Base-by-base conservation (phyloP, 1,140 invertebrate genomes). In the Hermatobates lingyangjiaoensis region DNA sequence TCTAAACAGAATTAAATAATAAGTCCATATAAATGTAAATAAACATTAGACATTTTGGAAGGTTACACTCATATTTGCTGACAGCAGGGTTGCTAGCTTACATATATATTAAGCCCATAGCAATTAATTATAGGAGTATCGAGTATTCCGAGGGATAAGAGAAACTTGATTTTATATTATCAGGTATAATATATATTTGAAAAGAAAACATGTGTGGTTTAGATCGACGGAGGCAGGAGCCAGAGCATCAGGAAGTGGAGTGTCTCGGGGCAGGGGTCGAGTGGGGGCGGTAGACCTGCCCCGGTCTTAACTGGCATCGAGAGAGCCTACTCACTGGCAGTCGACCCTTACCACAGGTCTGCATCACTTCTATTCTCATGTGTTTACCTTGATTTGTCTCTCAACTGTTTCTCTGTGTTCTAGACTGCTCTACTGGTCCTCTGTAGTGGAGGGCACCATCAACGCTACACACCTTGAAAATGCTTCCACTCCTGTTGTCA, bases 381-480 rank as follows among this genome's bases (percentile, higher is more conserved):
- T n/a, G n/a, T n/a, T n/a, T 87, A 93, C 64, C 73, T n/a, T n/a
- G n/a, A n/a, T n/a, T n/a, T n/a, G n/a, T n/a, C n/a, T n/a, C n/a
- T n/a, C 94, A 53, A 87, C 83, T 0, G 67, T 95, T 3, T 90
- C 95, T 64, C 76, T 86, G 0, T 73, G 87, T 25, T 81, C 86
- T 1, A 69, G 86, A 24, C 64, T 87, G 0, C 62, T 96, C 0
- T 94, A 87, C 68, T 94, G 88, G 88, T 83, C 86, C 0, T 91
- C 86, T 60, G 68, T 76, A 0, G 68, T 75, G 25, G 79, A 80
- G 21, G 83, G 94, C 63, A 80, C 83, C 0, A 93, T 96, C 27
- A 93, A 93, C 64, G 81, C 89, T 0, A 92, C 88, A 0, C 75
- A 80, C 52, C 64, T 82, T 2, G 75, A 79, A 60, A 75, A 77